Evolutionary conservation across 1,140 invertebrate genomes (phyloP).

Genomic region (Melanaphis sacchari): DNA sequence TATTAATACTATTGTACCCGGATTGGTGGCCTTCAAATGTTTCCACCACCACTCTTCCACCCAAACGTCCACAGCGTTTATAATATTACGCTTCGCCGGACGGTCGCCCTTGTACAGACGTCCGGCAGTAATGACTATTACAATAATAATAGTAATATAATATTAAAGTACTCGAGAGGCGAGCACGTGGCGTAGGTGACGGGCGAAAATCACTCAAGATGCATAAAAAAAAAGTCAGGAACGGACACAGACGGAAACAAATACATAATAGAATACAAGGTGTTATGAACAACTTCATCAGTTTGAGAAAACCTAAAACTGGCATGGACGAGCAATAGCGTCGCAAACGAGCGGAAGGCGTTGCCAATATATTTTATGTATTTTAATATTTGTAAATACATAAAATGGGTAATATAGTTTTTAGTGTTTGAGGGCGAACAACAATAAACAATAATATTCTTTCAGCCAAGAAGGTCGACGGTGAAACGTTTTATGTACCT

Average conservation of each 20-base stretch:
- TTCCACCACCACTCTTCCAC: not conserved
- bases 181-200: not conserved
- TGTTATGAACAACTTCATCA: too few relatives aligned
- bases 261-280: too few relatives aligned
- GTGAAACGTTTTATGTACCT: not conserved
- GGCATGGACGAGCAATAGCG: not conserved
- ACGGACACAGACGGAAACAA: too few relatives aligned
- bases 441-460: not conserved
- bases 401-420: not conserved
- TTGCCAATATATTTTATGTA: not conserved
- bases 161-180: not conserved
- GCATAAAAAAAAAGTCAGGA: too few relatives aligned
- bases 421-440: not conserved
- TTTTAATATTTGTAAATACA: too few relatives aligned
- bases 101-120: not conserved
- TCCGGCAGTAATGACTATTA: not conserved
- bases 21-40: slow-evolving; percentile 3
- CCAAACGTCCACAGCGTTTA: not conserved
- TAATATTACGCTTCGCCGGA: not conserved
- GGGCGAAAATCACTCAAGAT: not conserved
- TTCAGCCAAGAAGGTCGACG: not conserved
- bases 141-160: not conserved
- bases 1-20: not conserved
- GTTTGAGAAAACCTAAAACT: not conserved
- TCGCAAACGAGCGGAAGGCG: not conserved